Evolutionary conservation across 53 echinoderm and acorn worm species (phyloP), one percentile per base, ranked within the genome.

Genomic region (Mesocentrotus franciscanus): DNA sequence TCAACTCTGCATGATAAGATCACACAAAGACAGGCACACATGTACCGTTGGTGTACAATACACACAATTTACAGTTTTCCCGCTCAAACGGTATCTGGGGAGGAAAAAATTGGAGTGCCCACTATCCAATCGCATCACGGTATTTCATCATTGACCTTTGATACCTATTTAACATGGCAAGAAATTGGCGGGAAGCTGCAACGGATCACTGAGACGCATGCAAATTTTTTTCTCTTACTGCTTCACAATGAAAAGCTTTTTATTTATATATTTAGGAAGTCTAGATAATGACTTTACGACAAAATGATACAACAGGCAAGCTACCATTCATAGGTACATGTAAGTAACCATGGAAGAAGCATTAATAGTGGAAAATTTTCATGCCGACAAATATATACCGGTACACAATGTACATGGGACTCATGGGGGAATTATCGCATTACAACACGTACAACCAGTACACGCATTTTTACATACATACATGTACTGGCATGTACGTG

Each of bases 101-200:
- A 36, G 17, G 0, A 18, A 20, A 17, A 39, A 0, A 79, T 17
- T 7, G 30, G 1, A 9, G 11, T 8, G 29, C 16, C 3, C 71
- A 16, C 17, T 36, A 35, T 17, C 79, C 79, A 79, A 79, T 79
- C 79, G 36, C 0, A 79, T 76, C 34, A 76, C 30, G 13, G 34
- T 9, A 76, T 34, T 3, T 10, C 32, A 11, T 15, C 32, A 11
- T 4, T 39, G 27, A 39, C 79, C 79, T 79, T 16, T 17, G 74
- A 74, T 30, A 74, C 30, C 39, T 4, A 4, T 36, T 79, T 8
- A 18, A 79, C 39, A 39, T 39, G 39, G 39, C 39, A 4, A 35
- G 20, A 79, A 79, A 79, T 1, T 79, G 79, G 79, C 79, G 79
- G 79, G 79, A 79, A 79, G 39, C 17, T 10, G 39, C 75, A 75